Evolutionary conservation across 2,888 invertebrate species (phyloP), one percentile per base, ranked within the genome.

Genomic region (Andrena bicolor): DNA sequence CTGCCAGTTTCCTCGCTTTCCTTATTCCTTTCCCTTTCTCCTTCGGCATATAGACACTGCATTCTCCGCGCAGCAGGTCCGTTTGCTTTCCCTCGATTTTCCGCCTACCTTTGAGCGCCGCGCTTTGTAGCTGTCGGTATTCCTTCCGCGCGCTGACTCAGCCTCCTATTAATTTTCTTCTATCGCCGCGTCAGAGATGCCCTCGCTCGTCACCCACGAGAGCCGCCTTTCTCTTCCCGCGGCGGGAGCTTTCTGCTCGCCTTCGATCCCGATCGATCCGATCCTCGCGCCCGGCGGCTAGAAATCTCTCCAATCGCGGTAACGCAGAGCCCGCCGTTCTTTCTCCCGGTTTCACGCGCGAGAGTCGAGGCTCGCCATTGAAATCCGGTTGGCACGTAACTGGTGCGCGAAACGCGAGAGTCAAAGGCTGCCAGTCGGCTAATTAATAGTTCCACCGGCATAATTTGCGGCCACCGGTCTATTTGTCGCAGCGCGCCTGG

Each of bases 401-500:
- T 16, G 23, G 6, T 13, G 5, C 13, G 6, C 53, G 16, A 64
- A 28, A 10, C 65, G 28, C 41, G 20, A 41, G 30, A 28, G n/a
- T 66, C 75, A 69, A 75, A 66, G 64, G 65, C 74, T 49, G 61
- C 61, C 60, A 66, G 68, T 53, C 30, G 53, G 68, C 77, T 74
- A 83, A 84, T 80, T 83, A 84, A 83, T 83, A 84, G 72, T 85
- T 84, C 76, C 68, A 53, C 75, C 56, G 78, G 35, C 69, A 63
- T 51, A 85, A 72, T 72, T 78, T 69, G 72, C 80, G 80, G 70
- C 69, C 66, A 35, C 53, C 32, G 70, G 28, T 76, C 71, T 48
- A 68, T 66, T 41, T 41, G 28, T 71, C 32, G 41, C 10, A 48
- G 56, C 68, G 56, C 35, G 41, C 26, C 60, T 1, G 49, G 58